Percentiles rank a stretch among this genome's conserved stretches.
phyloP scores from a whole-genome alignment of 2,888 invertebrate species.

The Hoplodrina blanda region DNA sequence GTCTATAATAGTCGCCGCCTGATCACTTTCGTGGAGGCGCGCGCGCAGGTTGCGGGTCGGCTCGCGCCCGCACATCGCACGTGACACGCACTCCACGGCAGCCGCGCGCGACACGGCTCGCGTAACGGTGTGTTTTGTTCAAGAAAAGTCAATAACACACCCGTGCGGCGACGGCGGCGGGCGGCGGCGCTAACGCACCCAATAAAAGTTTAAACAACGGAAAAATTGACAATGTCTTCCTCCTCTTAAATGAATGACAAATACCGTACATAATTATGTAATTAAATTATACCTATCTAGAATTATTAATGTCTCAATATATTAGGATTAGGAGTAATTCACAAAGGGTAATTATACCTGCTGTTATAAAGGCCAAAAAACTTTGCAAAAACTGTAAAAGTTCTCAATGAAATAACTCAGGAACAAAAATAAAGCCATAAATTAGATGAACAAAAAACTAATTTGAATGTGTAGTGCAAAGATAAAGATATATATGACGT shows the following conservation, averaged over 20 bases:
- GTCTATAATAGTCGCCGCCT: conserved; percentile 66
- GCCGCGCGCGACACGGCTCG: conserved; percentile 42
- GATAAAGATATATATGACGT: conserved; percentile 14
- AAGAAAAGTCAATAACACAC: conserved; percentile 68
- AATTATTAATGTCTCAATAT: not conserved
- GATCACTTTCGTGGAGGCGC: conserved; percentile 71
- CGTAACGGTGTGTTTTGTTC: conserved; percentile 80
- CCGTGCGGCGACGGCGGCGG: conserved; percentile 11
- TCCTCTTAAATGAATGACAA: conserved; percentile 34
- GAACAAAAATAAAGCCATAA: conserved; percentile 43
- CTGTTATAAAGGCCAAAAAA: conserved; percentile 4
- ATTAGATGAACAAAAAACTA: conserved; percentile 42
- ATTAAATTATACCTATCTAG: not conserved
- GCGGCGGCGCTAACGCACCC: conserved; percentile 46
- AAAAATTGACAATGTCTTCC: conserved; percentile 52
- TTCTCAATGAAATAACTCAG: conserved; percentile 37
- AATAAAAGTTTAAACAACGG: conserved; percentile 54
- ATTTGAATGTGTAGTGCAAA: conserved; percentile 37
- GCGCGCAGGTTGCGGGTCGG: conserved; percentile 69
- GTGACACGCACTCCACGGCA: conserved; percentile 34
- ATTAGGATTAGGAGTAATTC: not conserved
- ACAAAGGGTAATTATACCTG: not conserved
- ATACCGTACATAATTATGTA: not conserved
- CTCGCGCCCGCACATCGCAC: conserved; percentile 42
- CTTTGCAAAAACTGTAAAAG: conserved; percentile 9